Percentiles rank a stretch among this genome's conserved stretches.
Evolutionary conservation across 2,888 invertebrate genomes (phyloP).

Genomic region (Seira musarum): DNA sequence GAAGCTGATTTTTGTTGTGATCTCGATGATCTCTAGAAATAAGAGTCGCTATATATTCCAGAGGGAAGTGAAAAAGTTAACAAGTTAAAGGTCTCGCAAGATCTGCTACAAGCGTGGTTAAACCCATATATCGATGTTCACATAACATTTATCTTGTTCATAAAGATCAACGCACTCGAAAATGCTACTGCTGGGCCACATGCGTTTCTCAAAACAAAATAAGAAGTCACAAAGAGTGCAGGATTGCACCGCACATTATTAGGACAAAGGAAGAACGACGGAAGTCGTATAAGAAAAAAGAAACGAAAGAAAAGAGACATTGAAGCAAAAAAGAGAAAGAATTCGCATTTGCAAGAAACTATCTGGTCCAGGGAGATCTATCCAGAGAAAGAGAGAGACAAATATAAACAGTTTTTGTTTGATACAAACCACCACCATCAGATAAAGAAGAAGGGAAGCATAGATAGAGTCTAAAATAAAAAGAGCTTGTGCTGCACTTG

Average conservation of each 20-base stretch:
- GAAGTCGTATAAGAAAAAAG: slow-evolving; percentile 29
- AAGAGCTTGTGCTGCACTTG: slow-evolving; percentile 50
- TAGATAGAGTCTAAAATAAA: slow-evolving; percentile 18
- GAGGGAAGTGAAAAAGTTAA: slow-evolving; percentile 16
- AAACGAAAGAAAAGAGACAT: slow-evolving; percentile 29
- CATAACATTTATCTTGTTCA: neutral
- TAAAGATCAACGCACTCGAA: slow-evolving; percentile 18
- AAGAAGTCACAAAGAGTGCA: slow-evolving; percentile 19
- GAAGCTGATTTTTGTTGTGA: slow-evolving; percentile 55
- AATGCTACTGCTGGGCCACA: slow-evolving; percentile 7
- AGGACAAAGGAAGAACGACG: slow-evolving; percentile 45
- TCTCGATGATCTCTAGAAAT: too few relatives aligned
- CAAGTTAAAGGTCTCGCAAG: slow-evolving; percentile 5
- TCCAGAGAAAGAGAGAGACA: slow-evolving; percentile 27
- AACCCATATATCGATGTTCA: neutral
- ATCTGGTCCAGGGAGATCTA: neutral
- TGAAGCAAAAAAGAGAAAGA: slow-evolving; percentile 16
- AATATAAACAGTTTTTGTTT: slow-evolving; percentile 42
- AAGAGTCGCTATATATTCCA: too few relatives aligned
- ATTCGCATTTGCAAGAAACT: slow-evolving; percentile 49
- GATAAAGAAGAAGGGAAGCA: slow-evolving; percentile 32
- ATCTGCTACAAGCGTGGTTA: neutral
- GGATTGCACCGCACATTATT: slow-evolving; percentile 21
- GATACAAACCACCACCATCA: slow-evolving; percentile 33
- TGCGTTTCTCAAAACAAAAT: slow-evolving; percentile 17